phyloP scores from a whole-genome alignment of 2,888 invertebrate genomes.

The Nemapogon koenigi region DNA sequence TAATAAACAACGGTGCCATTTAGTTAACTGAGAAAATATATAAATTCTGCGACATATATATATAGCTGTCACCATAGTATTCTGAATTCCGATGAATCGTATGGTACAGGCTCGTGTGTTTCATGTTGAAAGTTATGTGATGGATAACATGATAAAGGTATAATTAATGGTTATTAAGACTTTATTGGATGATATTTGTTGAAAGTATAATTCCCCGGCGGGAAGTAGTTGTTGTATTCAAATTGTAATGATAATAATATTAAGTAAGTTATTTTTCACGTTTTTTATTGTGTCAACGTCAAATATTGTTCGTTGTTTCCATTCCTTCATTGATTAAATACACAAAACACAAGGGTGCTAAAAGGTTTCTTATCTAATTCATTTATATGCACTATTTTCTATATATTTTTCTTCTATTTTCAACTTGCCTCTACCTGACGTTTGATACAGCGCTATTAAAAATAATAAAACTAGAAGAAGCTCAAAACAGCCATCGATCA shows the following conservation, averaged over 20 bases:
- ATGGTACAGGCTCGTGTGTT: too few relatives aligned
- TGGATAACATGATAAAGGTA: slow-evolving; percentile 33
- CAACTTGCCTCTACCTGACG: too few relatives aligned
- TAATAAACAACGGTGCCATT: too few relatives aligned
- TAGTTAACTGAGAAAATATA: too few relatives aligned
- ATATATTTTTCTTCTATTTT: not conserved
- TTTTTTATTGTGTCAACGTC: slow-evolving; percentile 59
- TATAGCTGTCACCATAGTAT: too few relatives aligned
- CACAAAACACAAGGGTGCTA: slow-evolving; percentile 53
- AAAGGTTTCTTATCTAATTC: slow-evolving; percentile 42
- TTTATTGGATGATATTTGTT: slow-evolving; percentile 62
- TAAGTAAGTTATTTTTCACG: slow-evolving; percentile 67
- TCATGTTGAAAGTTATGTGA: slow-evolving; percentile 66
- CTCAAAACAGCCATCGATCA: slow-evolving; percentile 18
- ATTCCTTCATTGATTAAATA: slow-evolving; percentile 46
- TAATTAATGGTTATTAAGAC: slow-evolving; percentile 55
- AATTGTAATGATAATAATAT: slow-evolving; percentile 61
- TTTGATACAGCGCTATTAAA: too few relatives aligned
- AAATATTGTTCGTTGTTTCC: slow-evolving; percentile 53
- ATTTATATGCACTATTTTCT: not conserved
- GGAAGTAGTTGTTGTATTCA: slow-evolving; percentile 64
- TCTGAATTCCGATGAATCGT: too few relatives aligned
- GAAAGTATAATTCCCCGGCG: slow-evolving; percentile 55
- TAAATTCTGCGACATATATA: too few relatives aligned
- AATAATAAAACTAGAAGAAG: too few relatives aligned